Evolutionary conservation across 2,113 vertebrate genomes (phyloP), one percentile per base, ranked within the genome.

Genomic region (Apodemus sylvaticus): DNA sequence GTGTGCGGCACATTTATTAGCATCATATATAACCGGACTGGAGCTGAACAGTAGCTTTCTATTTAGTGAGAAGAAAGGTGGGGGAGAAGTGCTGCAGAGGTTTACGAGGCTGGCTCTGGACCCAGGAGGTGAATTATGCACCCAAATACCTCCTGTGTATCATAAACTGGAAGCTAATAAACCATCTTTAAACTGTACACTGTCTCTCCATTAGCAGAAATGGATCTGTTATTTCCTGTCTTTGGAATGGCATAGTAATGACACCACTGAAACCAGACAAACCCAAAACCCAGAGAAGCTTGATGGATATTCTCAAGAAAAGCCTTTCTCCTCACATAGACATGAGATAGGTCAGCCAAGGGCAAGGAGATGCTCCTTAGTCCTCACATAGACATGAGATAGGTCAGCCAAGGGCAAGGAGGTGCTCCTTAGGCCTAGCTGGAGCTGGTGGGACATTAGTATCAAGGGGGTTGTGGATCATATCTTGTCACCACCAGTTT

Each of bases 1-100:
- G 91, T 68, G 76, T 70, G 55, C 91, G 89, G 90, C 97, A 98
- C 88, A 85, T 97, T 98, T 98, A 98, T 98, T 98, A 98, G 95
- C 95, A 92, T 34, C 11, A 92, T 94, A 93, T 89, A 96, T 98
- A 98, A 98, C 45, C 29, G 93, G 55, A 79, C 88, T 98, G 95
- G 94, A 98, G 93, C 74, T 92, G 64, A 89, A 94, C 48, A 89
- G 74, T 83, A 96, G 97, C 81, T 97, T 97, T 95, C 96, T 97
- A 53, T 97, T 97, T 96, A 97, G 88, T 34, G 42, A 87, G 94
- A 73, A 39, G n/a, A 36, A 87, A 94, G 58, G 24, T 68, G 48
- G 70, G 93, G 86, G 16, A 17, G 26, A 39, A 62, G 22, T 66
- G 64, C 16, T 82, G 70, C 20, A 87, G 71, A 97, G 86, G 89